Evolutionary conservation across 2,888 invertebrate species (phyloP), one percentile per base, ranked within the genome.

Genomic region (Drosophila ochracea): DNA sequence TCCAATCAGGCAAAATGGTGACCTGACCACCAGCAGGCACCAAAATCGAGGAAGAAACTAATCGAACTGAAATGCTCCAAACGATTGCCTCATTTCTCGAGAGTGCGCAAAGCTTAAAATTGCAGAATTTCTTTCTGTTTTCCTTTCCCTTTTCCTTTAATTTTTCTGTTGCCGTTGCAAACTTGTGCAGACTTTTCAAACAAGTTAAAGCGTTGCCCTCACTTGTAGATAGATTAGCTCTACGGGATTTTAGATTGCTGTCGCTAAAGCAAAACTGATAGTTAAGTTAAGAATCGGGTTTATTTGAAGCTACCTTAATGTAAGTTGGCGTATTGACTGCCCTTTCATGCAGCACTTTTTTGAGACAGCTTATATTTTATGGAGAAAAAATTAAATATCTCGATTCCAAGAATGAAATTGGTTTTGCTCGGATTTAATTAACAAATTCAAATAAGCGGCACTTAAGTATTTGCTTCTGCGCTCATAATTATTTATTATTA

Each of bases 61-160:
- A 86, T 88, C 86, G 82, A 86, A 83, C 70, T 69, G 68, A 86
- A 82, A 87, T 78, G 41, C 70, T 80, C 74, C 71, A 71, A 82
- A 76, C 76, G 83, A 80, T 83, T 84, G 82, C 77, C 77, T 84
- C 84, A 87, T 86, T 88, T 77, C 84, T 88, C 88, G 76, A 88
- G 84, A 88, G 83, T 83, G 73, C 74, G 73, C 80, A 76, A 75
- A 68, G 74, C 76, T 79, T 73, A 64, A 76, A 84, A 85, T 81
- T 83, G 78, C 85, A 65, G 64, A 74, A 68, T 71, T 83, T 83
- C 64, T 30, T n/a, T 1, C 13, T n/a, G 5, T 19, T 57, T 35
- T 54, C 5, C 5, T 35, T 53, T 53, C n/a, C 28, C 9, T 9
- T 55, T 55, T 9, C 0, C 3, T 19, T 37, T 13, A 19, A 16